Conservation (phyloP, 2,888 invertebrate species). For the Rotaria macrura region DNA sequence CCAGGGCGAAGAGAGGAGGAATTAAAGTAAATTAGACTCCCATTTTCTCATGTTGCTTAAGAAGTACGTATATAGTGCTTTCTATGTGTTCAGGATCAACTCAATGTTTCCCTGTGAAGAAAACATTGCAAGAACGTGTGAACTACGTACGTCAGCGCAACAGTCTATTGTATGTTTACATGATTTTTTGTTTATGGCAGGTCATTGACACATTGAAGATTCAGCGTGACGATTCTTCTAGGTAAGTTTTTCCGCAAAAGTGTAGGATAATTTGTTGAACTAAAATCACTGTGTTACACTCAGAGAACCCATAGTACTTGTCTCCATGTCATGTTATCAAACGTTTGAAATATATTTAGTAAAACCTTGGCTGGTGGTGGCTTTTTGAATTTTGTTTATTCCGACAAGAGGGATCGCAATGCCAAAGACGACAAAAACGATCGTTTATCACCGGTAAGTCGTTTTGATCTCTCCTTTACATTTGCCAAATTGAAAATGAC, state of each 20-base stretch:
- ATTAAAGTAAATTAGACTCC: neutral
- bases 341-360: neutral
- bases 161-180: neutral
- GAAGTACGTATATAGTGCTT: neutral
- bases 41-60: neutral
- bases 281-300: neutral
- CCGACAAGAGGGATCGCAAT: neutral
- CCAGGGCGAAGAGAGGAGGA: neutral
- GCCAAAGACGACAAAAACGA: neutral
- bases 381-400: neutral
- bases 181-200: neutral
- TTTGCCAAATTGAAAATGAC: too few species aligned
- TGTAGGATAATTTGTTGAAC: neutral
- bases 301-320: neutral
- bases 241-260: neutral
- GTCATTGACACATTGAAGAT: neutral
- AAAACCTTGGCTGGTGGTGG: neutral
- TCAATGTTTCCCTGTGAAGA: neutral
- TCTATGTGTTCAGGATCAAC: neutral
- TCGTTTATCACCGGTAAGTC: neutral
- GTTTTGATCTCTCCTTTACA: too few species aligned
- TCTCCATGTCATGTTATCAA: neutral
- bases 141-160: neutral
- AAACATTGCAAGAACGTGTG: neutral
- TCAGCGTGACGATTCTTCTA: neutral